Conservation (phyloP, 2,797 vertebrate species). For the Vireo griseus region DNA sequence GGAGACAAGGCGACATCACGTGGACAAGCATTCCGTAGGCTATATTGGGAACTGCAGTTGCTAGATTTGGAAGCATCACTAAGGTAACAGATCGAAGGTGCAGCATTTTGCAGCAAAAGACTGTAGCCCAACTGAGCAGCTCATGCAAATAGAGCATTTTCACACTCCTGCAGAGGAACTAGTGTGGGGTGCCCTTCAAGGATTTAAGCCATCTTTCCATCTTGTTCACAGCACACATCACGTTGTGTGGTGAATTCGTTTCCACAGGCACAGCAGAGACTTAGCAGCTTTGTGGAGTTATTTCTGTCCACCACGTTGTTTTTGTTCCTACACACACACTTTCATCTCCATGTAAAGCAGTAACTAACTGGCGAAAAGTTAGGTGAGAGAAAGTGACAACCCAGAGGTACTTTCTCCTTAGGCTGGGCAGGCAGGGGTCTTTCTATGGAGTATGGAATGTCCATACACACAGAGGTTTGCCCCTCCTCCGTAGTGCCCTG, state of each 20-base stretch:
- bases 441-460: neutral
- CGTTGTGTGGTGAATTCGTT: neutral
- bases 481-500: neutral
- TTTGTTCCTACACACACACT: neutral
- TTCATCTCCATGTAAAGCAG: neutral
- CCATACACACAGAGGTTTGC: neutral
- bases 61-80: slow-evolving; percentile 22
- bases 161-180: neutral
- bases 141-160: neutral
- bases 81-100: slow-evolving; percentile 11
- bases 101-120: neutral
- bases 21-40: neutral
- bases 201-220: neutral
- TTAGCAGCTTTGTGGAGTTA: neutral
- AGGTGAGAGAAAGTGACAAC: neutral
- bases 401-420: neutral
- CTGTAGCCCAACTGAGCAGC: neutral
- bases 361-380: neutral
- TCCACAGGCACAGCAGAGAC: neutral
- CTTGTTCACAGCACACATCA: neutral
- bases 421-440: neutral
- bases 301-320: neutral
- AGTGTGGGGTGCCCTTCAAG: neutral
- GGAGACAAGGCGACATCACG: neutral
- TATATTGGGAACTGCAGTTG: neutral